Percentiles rank a stretch among this genome's conserved stretches.
These are phyloP conservation scores for Tyria jacobaeae DNA, from an alignment of 2,888 invertebrate species.

Conservation along the genomic window DNA sequence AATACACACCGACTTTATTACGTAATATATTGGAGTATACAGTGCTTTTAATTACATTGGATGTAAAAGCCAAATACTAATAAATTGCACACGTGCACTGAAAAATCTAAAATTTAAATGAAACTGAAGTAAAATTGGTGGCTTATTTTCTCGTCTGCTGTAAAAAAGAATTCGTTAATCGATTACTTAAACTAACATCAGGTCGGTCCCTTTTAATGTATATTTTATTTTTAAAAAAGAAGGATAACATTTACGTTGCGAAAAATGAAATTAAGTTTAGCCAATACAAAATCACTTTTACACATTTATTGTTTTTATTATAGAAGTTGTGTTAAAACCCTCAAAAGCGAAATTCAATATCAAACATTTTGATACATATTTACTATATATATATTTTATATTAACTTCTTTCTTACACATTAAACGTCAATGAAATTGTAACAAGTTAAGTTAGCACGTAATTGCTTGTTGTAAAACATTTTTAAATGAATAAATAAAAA, in stretches of 20 bases:
- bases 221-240: slow-evolving; percentile 12
- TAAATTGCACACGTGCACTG: background rate
- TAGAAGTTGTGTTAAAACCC: no score
- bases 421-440: no score
- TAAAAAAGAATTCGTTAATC: slow-evolving; percentile 10
- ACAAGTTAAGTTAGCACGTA: no score
- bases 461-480: no score
- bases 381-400: no score
- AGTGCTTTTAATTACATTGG: background rate
- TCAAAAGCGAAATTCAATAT: no score
- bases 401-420: no score
- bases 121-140: slow-evolving; percentile 5
- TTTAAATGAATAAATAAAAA: no score
- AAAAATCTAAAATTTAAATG: slow-evolving; percentile 12
- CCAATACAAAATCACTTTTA: no score
- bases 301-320: no score
- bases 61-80: slow-evolving; percentile 9
- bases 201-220: slow-evolving; percentile 9
- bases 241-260: background rate
- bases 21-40: background rate
- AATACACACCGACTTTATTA: background rate
- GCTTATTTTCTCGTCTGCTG: slow-evolving; percentile 12
- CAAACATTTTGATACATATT: no score
- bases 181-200: slow-evolving; percentile 21
- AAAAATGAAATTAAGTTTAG: slow-evolving; percentile 5